These are phyloP conservation scores for Ptiloglossa arizonensis DNA, from an alignment of 1,140 invertebrate species.

Conservation along the genomic window DNA sequence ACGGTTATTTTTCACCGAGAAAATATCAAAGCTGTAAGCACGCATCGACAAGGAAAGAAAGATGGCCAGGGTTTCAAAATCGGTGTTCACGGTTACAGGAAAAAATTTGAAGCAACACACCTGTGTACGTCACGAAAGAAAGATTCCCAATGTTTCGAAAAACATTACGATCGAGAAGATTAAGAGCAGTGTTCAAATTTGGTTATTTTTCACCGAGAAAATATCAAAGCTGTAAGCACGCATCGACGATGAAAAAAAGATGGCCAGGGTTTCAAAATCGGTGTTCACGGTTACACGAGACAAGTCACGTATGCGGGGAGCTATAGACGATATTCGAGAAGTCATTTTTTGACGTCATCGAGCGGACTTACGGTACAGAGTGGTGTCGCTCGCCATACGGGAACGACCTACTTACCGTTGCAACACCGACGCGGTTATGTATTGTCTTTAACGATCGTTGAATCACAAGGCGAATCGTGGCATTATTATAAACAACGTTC, in stretches of 20 bases:
- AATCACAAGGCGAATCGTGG: conserved; percentile 36
- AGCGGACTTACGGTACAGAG: conserved; percentile 43
- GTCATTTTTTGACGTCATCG: conserved; percentile 40
- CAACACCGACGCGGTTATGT: conserved; percentile 8
- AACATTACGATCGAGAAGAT: too few relatives aligned
- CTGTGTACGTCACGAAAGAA: too few relatives aligned
- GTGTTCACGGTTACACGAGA: conserved; percentile 27
- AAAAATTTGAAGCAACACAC: too few relatives aligned
- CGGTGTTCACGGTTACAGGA: too few relatives aligned
- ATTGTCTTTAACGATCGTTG: conserved; percentile 24
- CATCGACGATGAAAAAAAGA: not conserved
- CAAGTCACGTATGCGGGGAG: conserved; percentile 21
- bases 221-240: too few relatives aligned
- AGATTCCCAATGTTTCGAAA: too few relatives aligned
- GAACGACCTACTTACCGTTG: conserved; percentile 53
- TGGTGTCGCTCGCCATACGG: conserved; percentile 2
- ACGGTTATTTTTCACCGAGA: too few relatives aligned
- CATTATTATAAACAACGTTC: not conserved
- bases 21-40: too few relatives aligned
- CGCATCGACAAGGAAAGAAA: not conserved
- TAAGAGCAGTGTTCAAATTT: too few relatives aligned
- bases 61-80: not conserved
- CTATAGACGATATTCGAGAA: conserved; percentile 3
- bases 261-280: conserved; percentile 13
- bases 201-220: too few relatives aligned